Conservation (phyloP, 2,797 vertebrate genomes). For the Psittacula echo region DNA sequence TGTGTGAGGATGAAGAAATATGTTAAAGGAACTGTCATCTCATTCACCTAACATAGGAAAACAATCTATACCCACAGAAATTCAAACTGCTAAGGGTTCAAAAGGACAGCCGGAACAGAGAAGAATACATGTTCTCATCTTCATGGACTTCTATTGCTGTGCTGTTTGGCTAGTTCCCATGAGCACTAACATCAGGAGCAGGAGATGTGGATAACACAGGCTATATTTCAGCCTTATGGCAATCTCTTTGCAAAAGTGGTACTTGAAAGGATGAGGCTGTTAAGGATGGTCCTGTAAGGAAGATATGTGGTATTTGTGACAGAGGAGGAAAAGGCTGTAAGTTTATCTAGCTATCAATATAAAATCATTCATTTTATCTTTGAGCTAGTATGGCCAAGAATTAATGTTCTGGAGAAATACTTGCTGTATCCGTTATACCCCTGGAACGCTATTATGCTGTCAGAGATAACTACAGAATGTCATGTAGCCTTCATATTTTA, state of each 20-base stretch:
- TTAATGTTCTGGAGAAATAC: background rate
- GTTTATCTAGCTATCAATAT: background rate
- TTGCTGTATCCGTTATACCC: background rate
- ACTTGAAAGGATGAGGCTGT: background rate
- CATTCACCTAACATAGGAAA: background rate
- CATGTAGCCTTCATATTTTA: background rate
- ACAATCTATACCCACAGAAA: background rate
- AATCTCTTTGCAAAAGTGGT: background rate
- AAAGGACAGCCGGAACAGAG: background rate
- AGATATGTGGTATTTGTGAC: background rate
- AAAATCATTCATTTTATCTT: background rate
- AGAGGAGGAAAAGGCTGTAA: background rate
- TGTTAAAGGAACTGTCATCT: background rate
- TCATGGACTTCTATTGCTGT: background rate
- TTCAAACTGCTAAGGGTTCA: background rate
- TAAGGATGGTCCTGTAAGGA: background rate
- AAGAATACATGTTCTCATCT: background rate
- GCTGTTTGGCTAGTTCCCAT: background rate
- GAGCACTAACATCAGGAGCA: background rate
- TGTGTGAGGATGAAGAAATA: background rate
- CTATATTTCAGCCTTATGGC: background rate
- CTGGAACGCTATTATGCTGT: conserved; percentile 11
- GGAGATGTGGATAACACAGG: background rate
- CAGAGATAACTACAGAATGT: background rate
- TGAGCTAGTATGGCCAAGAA: background rate